These are phyloP conservation scores for Anarrhichthys ocellatus DNA, from an alignment of 2,113 vertebrate species.

Conservation along the genomic window DNA sequence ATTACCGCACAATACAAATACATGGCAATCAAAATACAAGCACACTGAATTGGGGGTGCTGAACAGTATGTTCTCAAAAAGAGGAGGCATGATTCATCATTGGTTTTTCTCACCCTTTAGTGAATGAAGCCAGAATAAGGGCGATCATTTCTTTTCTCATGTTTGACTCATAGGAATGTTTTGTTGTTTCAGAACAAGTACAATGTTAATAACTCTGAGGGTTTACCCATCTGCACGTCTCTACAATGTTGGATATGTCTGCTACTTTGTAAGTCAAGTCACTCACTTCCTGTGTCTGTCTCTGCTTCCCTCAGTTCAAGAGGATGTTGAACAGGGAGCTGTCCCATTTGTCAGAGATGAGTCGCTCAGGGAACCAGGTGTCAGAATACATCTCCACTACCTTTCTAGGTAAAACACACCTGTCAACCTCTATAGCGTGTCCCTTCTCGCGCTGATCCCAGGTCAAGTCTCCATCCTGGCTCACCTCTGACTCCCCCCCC, in stretches of 20 bases:
- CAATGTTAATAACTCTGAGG: conserved; percentile 21
- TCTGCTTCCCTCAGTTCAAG: conserved; percentile 83
- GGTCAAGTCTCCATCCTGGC: conserved; percentile 9
- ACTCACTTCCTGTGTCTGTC: conserved; percentile 47
- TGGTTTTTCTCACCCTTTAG: conserved; percentile 62
- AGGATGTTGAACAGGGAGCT: conserved; percentile 96
- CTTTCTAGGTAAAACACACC: conserved; percentile 88
- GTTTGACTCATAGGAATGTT: conserved; percentile 50
- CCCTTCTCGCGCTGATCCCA: background rate
- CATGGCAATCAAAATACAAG: conserved; percentile 11
- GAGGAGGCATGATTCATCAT: conserved; percentile 63
- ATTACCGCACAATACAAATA: conserved; percentile 34
- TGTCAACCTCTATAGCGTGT: background rate
- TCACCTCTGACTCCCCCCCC: conserved; percentile 31
- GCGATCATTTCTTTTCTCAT: conserved; percentile 58
- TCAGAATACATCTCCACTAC: conserved; percentile 97
- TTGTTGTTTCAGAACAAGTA: conserved; percentile 19
- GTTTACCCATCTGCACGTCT: background rate
- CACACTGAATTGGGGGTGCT: conserved; percentile 20
- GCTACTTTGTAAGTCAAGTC: background rate
- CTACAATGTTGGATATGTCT: conserved; percentile 14
- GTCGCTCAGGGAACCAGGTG: conserved; percentile 95
- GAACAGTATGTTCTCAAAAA: conserved; percentile 71
- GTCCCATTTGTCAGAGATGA: conserved; percentile 95
- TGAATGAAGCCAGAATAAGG: conserved; percentile 44